Conservation (phyloP, 2,888 invertebrate species). For the Synergus gifuensis region DNA sequence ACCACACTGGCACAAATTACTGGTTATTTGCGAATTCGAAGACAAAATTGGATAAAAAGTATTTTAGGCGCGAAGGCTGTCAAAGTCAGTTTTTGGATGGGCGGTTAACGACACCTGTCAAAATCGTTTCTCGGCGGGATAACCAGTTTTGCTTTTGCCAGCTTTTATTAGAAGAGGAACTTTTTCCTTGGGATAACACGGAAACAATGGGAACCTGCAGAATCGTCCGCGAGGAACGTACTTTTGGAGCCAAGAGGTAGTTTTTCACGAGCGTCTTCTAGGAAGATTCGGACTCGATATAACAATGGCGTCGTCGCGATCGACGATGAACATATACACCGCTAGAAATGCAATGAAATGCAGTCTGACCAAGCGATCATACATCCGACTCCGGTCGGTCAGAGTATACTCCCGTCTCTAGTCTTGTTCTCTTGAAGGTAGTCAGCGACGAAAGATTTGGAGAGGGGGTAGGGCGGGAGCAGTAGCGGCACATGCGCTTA, state of each 20-base stretch:
- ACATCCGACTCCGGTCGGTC: constrained; percentile 48
- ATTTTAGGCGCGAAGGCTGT: constrained; percentile 7
- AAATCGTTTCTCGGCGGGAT: constrained; percentile 30
- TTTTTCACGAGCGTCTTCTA: not conserved
- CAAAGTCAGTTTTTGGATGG: not conserved
- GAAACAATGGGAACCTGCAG: not conserved
- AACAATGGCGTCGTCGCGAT: constrained; percentile 38
- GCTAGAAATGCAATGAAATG: constrained; percentile 23
- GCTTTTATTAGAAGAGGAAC: not conserved
- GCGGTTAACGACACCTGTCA: constrained; percentile 23
- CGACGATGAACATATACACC: constrained; percentile 33
- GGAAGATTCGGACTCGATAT: not conserved
- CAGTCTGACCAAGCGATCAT: constrained; percentile 27
- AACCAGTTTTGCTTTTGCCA: constrained; percentile 11
- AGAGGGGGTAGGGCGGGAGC: constrained; percentile 33
- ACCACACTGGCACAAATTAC: not conserved
- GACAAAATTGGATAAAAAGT: not conserved
- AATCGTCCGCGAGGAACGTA: not conserved
- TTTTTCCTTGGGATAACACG: not conserved
- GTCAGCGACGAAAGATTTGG: constrained; percentile 35
- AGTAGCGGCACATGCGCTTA: constrained; percentile 39
- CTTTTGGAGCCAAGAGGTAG: constrained; percentile 7
- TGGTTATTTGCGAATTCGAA: not conserved
- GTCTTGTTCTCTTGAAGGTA: constrained; percentile 35
- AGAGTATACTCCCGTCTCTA: constrained; percentile 44